Percentiles rank a stretch among this genome's conserved stretches.
Conservation (phyloP, 2,113 vertebrate species). For the Sorex fumeus region DNA sequence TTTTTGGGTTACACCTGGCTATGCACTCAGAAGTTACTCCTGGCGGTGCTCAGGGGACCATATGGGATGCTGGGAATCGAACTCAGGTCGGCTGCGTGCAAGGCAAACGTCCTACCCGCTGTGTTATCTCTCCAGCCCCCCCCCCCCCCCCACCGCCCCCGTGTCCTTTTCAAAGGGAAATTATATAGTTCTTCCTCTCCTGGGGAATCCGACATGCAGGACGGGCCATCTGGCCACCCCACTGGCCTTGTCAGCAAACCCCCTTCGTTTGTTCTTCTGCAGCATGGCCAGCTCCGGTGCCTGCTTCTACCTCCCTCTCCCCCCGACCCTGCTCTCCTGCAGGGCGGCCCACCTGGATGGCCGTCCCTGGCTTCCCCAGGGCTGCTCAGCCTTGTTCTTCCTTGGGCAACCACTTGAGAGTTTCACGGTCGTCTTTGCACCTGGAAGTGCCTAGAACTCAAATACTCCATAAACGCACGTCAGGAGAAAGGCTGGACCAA, state of each 20-base stretch:
- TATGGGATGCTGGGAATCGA: too few species aligned
- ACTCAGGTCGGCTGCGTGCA: too few species aligned
- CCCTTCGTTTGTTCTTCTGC: neutral
- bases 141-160: too few species aligned
- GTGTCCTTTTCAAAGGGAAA: constrained; percentile 38
- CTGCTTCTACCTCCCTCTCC: neutral
- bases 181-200: constrained; percentile 27
- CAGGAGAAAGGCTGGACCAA: constrained; percentile 29
- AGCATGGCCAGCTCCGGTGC: neutral
- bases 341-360: neutral
- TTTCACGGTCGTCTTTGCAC: neutral
- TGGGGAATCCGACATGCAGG: neutral
- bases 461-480: constrained; percentile 19
- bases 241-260: neutral
- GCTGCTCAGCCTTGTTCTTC: neutral
- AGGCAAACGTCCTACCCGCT: too few species aligned
- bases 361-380: neutral
- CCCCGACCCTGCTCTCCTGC: neutral
- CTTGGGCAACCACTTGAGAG: neutral
- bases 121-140: too few species aligned
- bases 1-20: too few species aligned
- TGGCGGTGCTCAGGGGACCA: too few species aligned
- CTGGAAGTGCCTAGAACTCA: constrained; percentile 25
- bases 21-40: too few species aligned
- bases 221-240: neutral